These are phyloP conservation scores for Ferdinandea cuprea DNA, from an alignment of 2,888 invertebrate species.

Conservation along the genomic window DNA sequence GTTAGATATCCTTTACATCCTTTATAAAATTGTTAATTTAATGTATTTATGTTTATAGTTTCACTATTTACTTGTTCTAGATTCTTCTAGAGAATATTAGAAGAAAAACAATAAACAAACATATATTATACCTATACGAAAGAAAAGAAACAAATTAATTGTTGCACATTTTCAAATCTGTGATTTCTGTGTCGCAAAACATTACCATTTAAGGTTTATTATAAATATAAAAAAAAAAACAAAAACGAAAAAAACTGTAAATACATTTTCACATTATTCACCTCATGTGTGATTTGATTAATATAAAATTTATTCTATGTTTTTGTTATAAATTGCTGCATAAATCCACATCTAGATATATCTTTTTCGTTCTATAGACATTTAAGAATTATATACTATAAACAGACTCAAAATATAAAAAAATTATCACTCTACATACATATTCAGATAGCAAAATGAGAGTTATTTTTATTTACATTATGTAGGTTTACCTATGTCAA, in stretches of 20 bases:
- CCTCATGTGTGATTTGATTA: slow-evolving; percentile 16
- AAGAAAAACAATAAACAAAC: background rate
- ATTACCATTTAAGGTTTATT: slow-evolving; percentile 57
- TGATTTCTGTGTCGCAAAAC: slow-evolving; percentile 73
- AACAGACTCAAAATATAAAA: slow-evolving; percentile 14
- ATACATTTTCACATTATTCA: slow-evolving; percentile 59
- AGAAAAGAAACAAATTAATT: slow-evolving; percentile 62
- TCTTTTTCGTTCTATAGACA: slow-evolving; percentile 31
- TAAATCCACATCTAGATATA: slow-evolving; percentile 41
- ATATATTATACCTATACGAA: slow-evolving; percentile 29
- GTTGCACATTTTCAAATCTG: slow-evolving; percentile 75
- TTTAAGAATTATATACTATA: slow-evolving; percentile 46
- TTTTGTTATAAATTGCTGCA: slow-evolving; percentile 48
- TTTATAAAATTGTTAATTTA: slow-evolving; percentile 30
- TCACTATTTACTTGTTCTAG: slow-evolving; percentile 41
- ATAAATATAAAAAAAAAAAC: slow-evolving; percentile 24
- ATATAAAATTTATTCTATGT: slow-evolving; percentile 3
- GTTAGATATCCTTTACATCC: slow-evolving; percentile 28
- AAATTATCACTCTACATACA: slow-evolving; percentile 61
- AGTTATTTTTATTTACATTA: slow-evolving; percentile 18
- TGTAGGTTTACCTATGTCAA: slow-evolving; percentile 20
- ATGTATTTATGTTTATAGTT: slow-evolving; percentile 40
- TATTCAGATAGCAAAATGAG: slow-evolving; percentile 26
- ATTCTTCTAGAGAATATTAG: slow-evolving; percentile 57
- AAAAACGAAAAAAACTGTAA: slow-evolving; percentile 60